Base-by-base conservation (phyloP, 1,140 invertebrate genomes). In the Drosophila takahashii region DNA sequence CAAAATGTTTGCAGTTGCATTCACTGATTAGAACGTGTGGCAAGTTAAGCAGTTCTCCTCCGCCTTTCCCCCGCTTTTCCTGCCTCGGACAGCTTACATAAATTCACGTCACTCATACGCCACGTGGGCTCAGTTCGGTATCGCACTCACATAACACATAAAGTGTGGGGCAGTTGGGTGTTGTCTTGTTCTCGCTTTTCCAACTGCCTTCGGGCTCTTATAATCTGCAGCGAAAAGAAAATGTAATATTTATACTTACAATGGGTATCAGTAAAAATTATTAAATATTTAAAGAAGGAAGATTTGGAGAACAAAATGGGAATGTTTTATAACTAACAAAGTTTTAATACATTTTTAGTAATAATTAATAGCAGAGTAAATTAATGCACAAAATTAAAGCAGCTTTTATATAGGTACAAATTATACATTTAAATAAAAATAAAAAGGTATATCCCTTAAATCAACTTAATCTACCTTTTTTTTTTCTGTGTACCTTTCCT, bases 101-200 rank as follows among this genome's bases (percentile, higher is more conserved):
- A 87, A 87, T 87, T 87, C 84, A 86, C 83, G 83, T 87, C 83
- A 87, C 71, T 89, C 83, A 87, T 87, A 87, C 83, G 83, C 84
- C 83, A 89, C 83, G 83, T 87, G 77, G 79, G 76, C 72, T 65
- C 59, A 27, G 53, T 41, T 45, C 15, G 27, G 62, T 47, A 60
- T 65, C 53, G 61, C 56, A 22, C 22, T 22, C 32, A 29, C 32
- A 45, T 22, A 36, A 29, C 32, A 29, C 32, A 45, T 22, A 36
- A 48, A 58, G 54, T 29, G 47, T 74, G 53, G 58, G 45, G 26
- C 22, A 16, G 29, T 51, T 65, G 69, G 69, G 57, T 45, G 58
- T 71, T 76, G 65, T n/a, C 51, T 70, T 52, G 60, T 65, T 65
- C 64, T 51, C 60, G 29, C 45, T 65, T 41, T 70, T 29, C 39